Evolutionary conservation across 2,113 vertebrate species (phyloP).

Genomic region (Andinoacara biseriatus): DNA sequence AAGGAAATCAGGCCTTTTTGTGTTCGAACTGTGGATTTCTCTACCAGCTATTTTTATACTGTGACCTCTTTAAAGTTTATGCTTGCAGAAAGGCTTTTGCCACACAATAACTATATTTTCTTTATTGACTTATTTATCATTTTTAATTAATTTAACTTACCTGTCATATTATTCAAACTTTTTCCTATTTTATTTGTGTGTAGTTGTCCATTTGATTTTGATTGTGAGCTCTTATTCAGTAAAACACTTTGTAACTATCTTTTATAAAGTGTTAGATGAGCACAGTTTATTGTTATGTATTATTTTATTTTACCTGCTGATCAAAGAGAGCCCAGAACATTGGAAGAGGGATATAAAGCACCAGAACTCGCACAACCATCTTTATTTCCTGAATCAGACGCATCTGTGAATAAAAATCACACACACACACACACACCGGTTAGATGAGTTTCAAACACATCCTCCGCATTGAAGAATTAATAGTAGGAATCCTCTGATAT

Average conservation of each 20-base stretch:
- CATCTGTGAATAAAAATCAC: constrained; percentile 78
- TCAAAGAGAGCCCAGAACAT: constrained; percentile 99
- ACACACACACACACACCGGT: fast-evolving
- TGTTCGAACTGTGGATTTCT: not conserved
- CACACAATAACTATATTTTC: too few species aligned
- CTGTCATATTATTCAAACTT: not conserved
- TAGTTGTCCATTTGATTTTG: not conserved
- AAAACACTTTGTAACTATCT: not conserved
- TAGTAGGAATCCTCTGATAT: not conserved
- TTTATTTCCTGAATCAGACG: constrained; percentile 91
- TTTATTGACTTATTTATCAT: not conserved
- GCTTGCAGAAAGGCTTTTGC: too few species aligned
- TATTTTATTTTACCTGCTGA: constrained; percentile 86
- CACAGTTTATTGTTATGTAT: not conserved
- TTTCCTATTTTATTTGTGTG: not conserved
- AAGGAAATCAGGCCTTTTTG: not conserved
- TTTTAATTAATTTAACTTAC: not conserved
- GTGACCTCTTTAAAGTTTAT: too few species aligned
- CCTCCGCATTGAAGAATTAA: fast-evolving
- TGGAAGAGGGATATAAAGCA: constrained; percentile 94
- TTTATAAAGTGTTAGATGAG: not conserved
- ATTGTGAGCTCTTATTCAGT: not conserved
- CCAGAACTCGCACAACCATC: constrained; percentile 89
- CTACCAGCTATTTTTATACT: not conserved
- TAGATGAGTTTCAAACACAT: not conserved